Conservation (phyloP, 2,888 invertebrate genomes). For the Pyrochroa serraticornis region DNA sequence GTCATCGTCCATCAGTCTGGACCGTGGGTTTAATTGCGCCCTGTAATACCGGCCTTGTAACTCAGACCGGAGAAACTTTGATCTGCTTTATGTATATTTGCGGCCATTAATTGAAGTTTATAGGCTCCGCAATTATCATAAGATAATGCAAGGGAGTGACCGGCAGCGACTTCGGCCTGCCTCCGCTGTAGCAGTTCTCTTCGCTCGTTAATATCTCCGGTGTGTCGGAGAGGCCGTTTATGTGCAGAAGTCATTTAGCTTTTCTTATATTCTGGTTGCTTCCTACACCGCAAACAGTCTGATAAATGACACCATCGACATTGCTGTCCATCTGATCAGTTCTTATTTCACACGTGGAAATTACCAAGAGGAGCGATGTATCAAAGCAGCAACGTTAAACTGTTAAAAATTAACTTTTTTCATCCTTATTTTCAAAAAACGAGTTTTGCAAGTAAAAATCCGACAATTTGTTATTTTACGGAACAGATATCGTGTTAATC, state of each 20-base stretch:
- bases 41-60: conserved; percentile 55
- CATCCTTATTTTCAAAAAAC: too few species aligned
- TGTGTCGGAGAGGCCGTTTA: conserved; percentile 24
- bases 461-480: too few species aligned
- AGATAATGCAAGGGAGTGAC: conserved; percentile 58
- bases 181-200: conserved; percentile 26
- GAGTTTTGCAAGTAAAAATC: too few species aligned
- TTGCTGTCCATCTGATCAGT: too few species aligned
- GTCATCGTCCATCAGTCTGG: conserved; percentile 58
- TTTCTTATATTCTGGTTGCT: conserved; percentile 46
- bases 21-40: conserved; percentile 58
- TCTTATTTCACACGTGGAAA: too few species aligned
- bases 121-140: conserved; percentile 59
- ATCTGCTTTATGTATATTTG: conserved; percentile 58
- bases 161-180: conserved; percentile 43
- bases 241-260: conserved; percentile 44
- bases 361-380: too few species aligned
- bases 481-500: too few species aligned
- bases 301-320: conserved; percentile 16
- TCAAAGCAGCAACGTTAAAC: too few species aligned
- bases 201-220: conserved; percentile 41
- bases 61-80: conserved; percentile 56
- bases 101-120: conserved; percentile 59
- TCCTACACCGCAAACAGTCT: conserved; percentile 44
- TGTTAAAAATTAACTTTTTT: too few species aligned